Evolutionary conservation across 2,797 vertebrate genomes (phyloP).

Genomic region (Decapterus maruadsi): DNA sequence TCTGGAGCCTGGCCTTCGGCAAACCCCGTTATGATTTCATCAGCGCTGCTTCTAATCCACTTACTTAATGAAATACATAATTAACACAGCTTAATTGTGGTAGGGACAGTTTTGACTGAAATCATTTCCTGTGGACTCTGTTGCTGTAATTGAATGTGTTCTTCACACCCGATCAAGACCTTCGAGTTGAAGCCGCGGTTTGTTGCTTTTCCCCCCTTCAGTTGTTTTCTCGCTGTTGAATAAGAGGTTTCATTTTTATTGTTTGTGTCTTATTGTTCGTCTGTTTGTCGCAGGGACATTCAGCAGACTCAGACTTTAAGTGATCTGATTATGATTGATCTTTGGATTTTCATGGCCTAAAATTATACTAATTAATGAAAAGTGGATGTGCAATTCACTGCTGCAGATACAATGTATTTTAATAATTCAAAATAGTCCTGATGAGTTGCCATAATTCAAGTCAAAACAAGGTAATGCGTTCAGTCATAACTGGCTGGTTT

Average conservation of each 20-base stretch:
- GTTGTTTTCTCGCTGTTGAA: slow-evolving; percentile 47
- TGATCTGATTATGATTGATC: slow-evolving; percentile 10
- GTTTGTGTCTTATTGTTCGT: slow-evolving; percentile 19
- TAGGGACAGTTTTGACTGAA: slow-evolving; percentile 98
- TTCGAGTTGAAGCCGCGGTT: slow-evolving; percentile 87
- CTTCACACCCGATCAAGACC: slow-evolving; percentile 92
- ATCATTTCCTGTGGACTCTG: slow-evolving; percentile 98
- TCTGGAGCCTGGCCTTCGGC: slow-evolving; percentile 88
- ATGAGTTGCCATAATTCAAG: slow-evolving; percentile 27
- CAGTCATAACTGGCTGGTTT: slow-evolving; percentile 36
- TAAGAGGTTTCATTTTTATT: slow-evolving; percentile 21
- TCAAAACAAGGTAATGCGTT: slow-evolving; percentile 35
- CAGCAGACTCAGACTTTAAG: not conserved
- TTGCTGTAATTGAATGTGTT: slow-evolving; percentile 97
- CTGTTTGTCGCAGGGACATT: not conserved
- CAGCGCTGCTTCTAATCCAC: slow-evolving; percentile 96
- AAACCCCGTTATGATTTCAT: slow-evolving; percentile 92
- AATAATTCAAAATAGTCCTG: slow-evolving; percentile 12
- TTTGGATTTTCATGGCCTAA: not conserved
- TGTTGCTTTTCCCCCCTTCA: slow-evolving; percentile 54
- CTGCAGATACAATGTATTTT: not conserved
- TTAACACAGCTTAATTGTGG: slow-evolving; percentile 99
- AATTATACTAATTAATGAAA: slow-evolving; percentile 5
- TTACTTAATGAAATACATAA: slow-evolving; percentile 99
- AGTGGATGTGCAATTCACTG: not conserved